Conservation (phyloP, 2,888 invertebrate genomes). For the Lasius fuliginosus region DNA sequence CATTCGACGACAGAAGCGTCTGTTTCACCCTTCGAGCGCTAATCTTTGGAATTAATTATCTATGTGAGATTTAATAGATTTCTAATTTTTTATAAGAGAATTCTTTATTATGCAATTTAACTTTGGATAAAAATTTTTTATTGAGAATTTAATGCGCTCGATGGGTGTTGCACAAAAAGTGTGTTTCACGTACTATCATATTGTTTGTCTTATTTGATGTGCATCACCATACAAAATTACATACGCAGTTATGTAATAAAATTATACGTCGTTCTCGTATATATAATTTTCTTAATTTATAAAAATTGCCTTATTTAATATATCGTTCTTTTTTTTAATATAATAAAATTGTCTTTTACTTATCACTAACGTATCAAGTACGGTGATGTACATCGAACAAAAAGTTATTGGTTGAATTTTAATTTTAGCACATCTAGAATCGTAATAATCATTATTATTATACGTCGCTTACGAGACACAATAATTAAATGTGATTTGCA, state of each 20-base stretch:
- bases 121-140: not conserved
- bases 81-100: not conserved
- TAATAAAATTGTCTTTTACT: not conserved
- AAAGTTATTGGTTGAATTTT: not conserved
- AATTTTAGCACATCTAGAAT: conserved; percentile 1
- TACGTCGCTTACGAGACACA: conserved; percentile 1
- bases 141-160: conserved; percentile 6
- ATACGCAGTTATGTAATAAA: not conserved
- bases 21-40: conserved; percentile 37
- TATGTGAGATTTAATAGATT: not conserved
- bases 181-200: not conserved
- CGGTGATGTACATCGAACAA: conserved; percentile 9
- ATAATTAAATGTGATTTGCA: conserved; percentile 20
- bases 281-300: not conserved
- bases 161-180: conserved; percentile 2
- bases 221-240: not conserved
- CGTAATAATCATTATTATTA: not conserved
- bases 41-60: not conserved
- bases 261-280: not conserved
- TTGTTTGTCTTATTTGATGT: not conserved
- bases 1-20: conserved; percentile 22
- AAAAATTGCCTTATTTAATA: not conserved
- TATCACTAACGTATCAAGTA: not conserved
- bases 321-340: not conserved
- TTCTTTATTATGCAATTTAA: not conserved